phyloP scores from a whole-genome alignment of 1,140 invertebrate genomes.

The Drosophila ohnishii region DNA sequence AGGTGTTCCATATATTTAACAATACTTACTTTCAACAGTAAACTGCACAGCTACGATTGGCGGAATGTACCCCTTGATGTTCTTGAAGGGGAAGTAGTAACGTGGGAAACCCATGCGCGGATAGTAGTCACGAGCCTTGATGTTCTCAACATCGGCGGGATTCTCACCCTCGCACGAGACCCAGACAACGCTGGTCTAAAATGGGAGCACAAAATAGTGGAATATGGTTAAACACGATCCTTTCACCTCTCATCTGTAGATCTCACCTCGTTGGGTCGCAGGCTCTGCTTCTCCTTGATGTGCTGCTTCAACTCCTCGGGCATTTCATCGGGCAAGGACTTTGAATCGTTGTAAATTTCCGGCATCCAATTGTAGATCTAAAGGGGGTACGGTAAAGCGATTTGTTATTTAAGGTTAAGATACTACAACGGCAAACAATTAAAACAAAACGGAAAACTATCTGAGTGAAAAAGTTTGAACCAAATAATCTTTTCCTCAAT shows the following conservation, averaged over 20 bases:
- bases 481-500: background rate
- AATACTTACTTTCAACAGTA: conserved; percentile 90
- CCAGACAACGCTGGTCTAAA: conserved; percentile 90
- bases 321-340: conserved; percentile 88
- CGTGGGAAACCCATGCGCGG: conserved; percentile 90
- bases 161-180: conserved; percentile 95
- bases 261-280: conserved; percentile 79
- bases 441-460: background rate
- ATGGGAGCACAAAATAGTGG: conserved; percentile 18
- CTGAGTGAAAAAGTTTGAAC: background rate
- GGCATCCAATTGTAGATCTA: conserved; percentile 93
- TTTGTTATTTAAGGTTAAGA: too few species aligned
- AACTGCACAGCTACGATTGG: conserved; percentile 95
- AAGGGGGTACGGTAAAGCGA: conserved; percentile 11
- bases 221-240: background rate
- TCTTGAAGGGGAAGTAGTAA: conserved; percentile 92
- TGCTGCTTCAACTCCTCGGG: conserved; percentile 89
- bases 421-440: background rate
- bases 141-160: conserved; percentile 94
- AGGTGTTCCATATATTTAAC: too few species aligned
- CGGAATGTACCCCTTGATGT: conserved; percentile 92
- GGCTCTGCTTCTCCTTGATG: conserved; percentile 84
- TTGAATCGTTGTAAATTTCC: conserved; percentile 89
- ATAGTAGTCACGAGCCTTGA: conserved; percentile 92
- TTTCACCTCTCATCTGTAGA: background rate